A percentile compares a stretch with the other conserved stretches of the same genome.
These are phyloP conservation scores for Sclerurus mexicanus DNA, from an alignment of 2,113 vertebrate genomes.

Conservation along the genomic window DNA sequence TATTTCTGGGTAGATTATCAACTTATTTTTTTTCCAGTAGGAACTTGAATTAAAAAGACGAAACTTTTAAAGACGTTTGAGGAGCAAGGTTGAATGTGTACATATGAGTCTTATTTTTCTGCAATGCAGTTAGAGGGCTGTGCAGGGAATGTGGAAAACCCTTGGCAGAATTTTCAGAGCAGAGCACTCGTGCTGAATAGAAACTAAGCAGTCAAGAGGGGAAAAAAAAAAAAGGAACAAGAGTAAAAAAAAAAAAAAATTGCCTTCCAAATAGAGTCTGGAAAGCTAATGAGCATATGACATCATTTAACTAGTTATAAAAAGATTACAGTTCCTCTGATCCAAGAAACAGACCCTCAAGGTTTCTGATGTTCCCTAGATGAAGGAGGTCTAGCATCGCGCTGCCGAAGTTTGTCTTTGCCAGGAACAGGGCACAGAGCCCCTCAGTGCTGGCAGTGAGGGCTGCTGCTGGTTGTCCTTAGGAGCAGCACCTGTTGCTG, in stretches of 20 bases:
- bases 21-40: slow-evolving; percentile 29
- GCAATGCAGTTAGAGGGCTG: slow-evolving; percentile 68
- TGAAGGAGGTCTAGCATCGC: neutral
- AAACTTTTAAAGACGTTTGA: slow-evolving; percentile 57
- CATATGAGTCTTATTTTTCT: slow-evolving; percentile 63
- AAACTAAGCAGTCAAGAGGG: slow-evolving; percentile 65
- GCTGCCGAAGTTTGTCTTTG: neutral
- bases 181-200: slow-evolving; percentile 58
- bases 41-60: slow-evolving; percentile 33
- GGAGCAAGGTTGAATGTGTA: slow-evolving; percentile 49
- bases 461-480: neutral
- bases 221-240: slow-evolving; percentile 29
- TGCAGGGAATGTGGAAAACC: slow-evolving; percentile 68
- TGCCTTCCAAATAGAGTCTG: slow-evolving; percentile 52
- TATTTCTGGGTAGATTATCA: slow-evolving; percentile 41
- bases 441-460: accelerated
- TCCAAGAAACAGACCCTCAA: slow-evolving; percentile 48
- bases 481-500: neutral
- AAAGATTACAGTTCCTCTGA: slow-evolving; percentile 48
- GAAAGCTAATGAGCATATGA: slow-evolving; percentile 65
- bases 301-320: slow-evolving; percentile 60
- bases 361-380: neutral
- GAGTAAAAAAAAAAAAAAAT: slow-evolving; percentile 54
- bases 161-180: slow-evolving; percentile 64
- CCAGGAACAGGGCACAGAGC: neutral